Evolutionary conservation across 2,113 vertebrate species (phyloP).

Genomic region (Pterocles burchelli): DNA sequence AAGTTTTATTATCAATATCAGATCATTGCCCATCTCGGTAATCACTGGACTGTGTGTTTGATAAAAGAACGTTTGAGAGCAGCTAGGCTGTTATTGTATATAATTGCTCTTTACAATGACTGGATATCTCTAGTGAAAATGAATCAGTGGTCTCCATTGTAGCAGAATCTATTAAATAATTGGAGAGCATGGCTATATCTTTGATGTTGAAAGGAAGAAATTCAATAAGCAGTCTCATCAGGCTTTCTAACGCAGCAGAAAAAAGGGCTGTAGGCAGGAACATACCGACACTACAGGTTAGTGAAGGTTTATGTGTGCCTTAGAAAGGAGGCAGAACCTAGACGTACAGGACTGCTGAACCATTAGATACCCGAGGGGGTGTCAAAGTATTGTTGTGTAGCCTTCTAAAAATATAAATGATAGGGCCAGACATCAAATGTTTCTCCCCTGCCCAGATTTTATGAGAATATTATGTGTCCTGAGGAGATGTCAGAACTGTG

Average conservation of each 20-base stretch:
- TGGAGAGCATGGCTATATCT: conserved; percentile 65
- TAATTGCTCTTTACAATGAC: conserved; percentile 72
- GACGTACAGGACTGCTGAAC: conserved; percentile 50
- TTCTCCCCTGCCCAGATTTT: conserved; percentile 21
- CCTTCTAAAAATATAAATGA: conserved; percentile 64
- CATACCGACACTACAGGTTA: conserved; percentile 60
- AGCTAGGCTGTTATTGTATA: conserved; percentile 67
- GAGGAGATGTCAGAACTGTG: conserved; percentile 35
- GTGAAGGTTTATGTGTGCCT: conserved; percentile 49
- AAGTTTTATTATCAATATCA: conserved; percentile 49
- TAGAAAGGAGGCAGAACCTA: conserved; percentile 48
- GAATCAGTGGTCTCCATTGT: conserved; percentile 57
- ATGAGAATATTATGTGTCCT: not conserved
- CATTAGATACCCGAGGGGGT: conserved; percentile 59
- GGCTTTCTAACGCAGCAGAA: conserved; percentile 67
- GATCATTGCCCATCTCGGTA: conserved; percentile 45
- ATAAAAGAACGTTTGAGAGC: conserved; percentile 64
- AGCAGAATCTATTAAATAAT: conserved; percentile 77
- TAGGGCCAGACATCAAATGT: conserved; percentile 51
- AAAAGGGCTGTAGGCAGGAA: conserved; percentile 54
- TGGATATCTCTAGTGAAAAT: conserved; percentile 65
- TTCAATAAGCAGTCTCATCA: conserved; percentile 70
- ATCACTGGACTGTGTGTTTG: conserved; percentile 57
- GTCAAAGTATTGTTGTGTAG: conserved; percentile 45
- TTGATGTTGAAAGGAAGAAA: conserved; percentile 73